A percentile compares a stretch with the other conserved stretches of the same genome.
Conservation (phyloP, 2,113 vertebrate species). For the Erythrolamprus reginae region DNA sequence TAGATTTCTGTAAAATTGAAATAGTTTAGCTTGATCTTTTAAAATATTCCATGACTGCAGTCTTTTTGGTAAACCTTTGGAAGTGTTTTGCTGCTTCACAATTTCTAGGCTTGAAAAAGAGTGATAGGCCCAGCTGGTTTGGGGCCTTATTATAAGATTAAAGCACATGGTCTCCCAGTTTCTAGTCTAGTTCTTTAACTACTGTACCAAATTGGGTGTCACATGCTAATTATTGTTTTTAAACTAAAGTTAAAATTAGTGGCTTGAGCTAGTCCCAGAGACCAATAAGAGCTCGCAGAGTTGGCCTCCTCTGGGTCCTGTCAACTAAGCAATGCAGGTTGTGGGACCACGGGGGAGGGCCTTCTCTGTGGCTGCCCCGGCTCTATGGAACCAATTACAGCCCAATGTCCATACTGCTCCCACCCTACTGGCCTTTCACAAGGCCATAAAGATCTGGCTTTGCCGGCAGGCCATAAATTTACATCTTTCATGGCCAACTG, state of each 20-base stretch:
- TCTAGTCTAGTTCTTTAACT: background rate
- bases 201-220: background rate
- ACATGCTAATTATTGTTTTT: background rate
- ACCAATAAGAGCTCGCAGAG: too few species aligned
- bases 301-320: too few species aligned
- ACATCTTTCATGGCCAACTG: too few species aligned
- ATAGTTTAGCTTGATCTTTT: background rate
- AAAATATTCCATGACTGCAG: background rate
- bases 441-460: too few species aligned
- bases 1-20: background rate
- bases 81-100: background rate
- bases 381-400: too few species aligned
- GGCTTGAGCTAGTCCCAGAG: background rate
- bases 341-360: too few species aligned
- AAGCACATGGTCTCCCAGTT: background rate
- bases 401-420: too few species aligned
- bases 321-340: too few species aligned
- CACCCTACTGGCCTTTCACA: too few species aligned
- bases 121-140: background rate
- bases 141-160: background rate
- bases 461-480: too few species aligned
- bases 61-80: background rate
- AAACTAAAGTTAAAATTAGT: background rate
- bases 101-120: background rate
- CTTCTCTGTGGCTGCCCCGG: too few species aligned